Conservation (phyloP, 2,888 invertebrate genomes). For the Zhengitettix transpicula region DNA sequence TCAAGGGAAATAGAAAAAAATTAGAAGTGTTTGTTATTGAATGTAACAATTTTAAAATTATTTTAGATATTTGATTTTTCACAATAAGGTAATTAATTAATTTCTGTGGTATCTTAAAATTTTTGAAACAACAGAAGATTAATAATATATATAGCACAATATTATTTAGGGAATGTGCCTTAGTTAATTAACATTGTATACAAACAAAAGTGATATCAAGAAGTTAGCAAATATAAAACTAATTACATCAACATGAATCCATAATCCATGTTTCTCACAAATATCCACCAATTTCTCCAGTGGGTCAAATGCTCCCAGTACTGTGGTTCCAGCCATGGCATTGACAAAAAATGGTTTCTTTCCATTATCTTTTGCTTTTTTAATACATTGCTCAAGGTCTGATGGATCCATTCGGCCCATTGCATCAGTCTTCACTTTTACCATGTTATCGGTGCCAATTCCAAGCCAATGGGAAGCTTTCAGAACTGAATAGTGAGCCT, state of each 20-base stretch:
- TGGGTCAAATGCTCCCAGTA: conserved; percentile 69
- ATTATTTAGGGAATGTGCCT: not conserved
- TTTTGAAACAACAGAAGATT: too few relatives aligned
- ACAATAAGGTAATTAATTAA: too few relatives aligned
- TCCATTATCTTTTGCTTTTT: conserved; percentile 28
- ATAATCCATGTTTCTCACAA: conserved; percentile 47
- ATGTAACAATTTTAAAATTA: too few relatives aligned
- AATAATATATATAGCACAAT: not conserved
- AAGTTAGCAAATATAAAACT: not conserved
- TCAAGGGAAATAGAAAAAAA: too few relatives aligned
- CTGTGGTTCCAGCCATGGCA: conserved; percentile 66
- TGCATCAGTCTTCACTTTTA: conserved; percentile 46
- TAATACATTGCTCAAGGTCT: conserved; percentile 41
- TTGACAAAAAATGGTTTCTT: conserved; percentile 51
- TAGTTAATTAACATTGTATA: not conserved
- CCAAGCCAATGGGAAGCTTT: conserved; percentile 73
- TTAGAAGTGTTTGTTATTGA: too few relatives aligned
- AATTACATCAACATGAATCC: conserved; percentile 72
- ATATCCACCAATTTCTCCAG: conserved; percentile 46
- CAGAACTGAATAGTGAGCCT: conserved; percentile 66
- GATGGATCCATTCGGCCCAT: conserved; percentile 47
- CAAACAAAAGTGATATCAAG: too few relatives aligned
- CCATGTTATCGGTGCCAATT: conserved; percentile 57
- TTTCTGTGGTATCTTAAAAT: too few relatives aligned
- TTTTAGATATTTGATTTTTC: too few relatives aligned